Percentiles rank a stretch among this genome's conserved stretches.
Conservation (phyloP, 2,888 invertebrate genomes). For the Busseola fusca region DNA sequence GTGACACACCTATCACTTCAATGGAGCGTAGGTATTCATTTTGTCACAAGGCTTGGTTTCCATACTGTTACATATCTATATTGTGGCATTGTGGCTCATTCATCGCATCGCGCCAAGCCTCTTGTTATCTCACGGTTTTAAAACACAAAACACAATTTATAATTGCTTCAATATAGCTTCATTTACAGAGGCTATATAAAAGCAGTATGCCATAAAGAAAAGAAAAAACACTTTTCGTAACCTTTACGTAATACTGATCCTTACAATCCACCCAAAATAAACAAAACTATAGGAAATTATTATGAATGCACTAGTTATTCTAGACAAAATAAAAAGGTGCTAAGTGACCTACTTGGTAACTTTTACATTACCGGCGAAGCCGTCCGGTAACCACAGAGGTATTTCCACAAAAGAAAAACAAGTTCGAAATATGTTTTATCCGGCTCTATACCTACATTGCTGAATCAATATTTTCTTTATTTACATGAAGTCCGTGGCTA, state of each 20-base stretch:
- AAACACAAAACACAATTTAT: conserved; percentile 50
- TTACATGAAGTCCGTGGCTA: conserved; percentile 34
- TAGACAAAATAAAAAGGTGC: conserved; percentile 38
- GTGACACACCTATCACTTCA: too few relatives aligned
- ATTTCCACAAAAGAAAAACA: conserved; percentile 57
- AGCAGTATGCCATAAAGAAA: conserved; percentile 16
- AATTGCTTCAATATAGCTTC: conserved; percentile 23
- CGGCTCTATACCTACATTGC: conserved; percentile 32
- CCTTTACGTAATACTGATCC: conserved; percentile 15
- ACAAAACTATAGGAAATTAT: conserved; percentile 21
- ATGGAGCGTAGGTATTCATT: too few relatives aligned
- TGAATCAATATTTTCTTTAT: conserved; percentile 47
- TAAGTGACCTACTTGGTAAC: conserved; percentile 57
- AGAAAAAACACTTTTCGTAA: conserved; percentile 27
- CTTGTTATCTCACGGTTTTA: conserved; percentile 59
- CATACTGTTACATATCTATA: too few relatives aligned
- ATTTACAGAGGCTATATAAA: conserved; percentile 23
- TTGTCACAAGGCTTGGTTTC: too few relatives aligned
- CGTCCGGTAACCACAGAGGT: conserved; percentile 55
- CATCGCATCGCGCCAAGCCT: conserved; percentile 43
- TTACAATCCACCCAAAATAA: conserved; percentile 21
- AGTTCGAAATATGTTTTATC: conserved; percentile 48
- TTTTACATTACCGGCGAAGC: conserved; percentile 55
- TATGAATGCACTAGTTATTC: conserved; percentile 28
- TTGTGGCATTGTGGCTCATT: conserved; percentile 59